Conservation (phyloP, 2,888 invertebrate genomes). For the Clostera curtula region DNA sequence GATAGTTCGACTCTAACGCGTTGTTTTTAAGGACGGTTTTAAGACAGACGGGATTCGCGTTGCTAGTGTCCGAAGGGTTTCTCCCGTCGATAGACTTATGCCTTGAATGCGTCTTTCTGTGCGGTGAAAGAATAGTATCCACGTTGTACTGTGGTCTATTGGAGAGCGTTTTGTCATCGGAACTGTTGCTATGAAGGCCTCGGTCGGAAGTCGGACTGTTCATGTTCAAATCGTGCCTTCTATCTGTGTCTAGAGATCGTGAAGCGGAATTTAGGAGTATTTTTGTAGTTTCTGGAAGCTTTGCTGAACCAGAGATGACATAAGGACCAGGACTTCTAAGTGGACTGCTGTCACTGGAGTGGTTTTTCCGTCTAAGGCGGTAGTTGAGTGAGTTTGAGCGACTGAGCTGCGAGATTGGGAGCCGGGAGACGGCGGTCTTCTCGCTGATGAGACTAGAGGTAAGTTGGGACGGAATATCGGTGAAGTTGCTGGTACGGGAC, state of each 20-base stretch:
- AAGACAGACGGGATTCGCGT: conserved; percentile 52
- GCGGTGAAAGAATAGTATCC: conserved; percentile 51
- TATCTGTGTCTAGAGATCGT: conserved; percentile 55
- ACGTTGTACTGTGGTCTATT: conserved; percentile 56
- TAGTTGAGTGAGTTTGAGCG: conserved; percentile 68
- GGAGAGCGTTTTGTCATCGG: conserved; percentile 64
- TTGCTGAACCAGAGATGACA: conserved; percentile 61
- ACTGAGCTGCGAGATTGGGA: conserved; percentile 63
- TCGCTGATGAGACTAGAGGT: conserved; percentile 63
- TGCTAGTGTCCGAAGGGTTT: conserved; percentile 51
- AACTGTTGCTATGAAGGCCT: conserved; percentile 55
- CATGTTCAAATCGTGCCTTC: conserved; percentile 51
- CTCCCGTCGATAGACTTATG: conserved; percentile 71
- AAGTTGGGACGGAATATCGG: conserved; percentile 48
- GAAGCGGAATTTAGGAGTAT: conserved; percentile 52
- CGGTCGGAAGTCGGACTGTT: conserved; percentile 59
- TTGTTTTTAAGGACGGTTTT: conserved; percentile 64
- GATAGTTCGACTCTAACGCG: conserved; percentile 49
- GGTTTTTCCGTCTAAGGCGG: conserved; percentile 52
- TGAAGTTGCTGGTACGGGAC: conserved; percentile 42
- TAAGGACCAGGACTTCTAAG: conserved; percentile 63
- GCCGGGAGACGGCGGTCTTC: conserved; percentile 58
- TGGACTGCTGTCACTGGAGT: conserved; percentile 57
- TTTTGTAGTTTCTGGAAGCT: conserved; percentile 47
- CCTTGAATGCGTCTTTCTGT: conserved; percentile 67